Conservation (phyloP, 2,113 vertebrate species). For the Furnarius figulus region DNA sequence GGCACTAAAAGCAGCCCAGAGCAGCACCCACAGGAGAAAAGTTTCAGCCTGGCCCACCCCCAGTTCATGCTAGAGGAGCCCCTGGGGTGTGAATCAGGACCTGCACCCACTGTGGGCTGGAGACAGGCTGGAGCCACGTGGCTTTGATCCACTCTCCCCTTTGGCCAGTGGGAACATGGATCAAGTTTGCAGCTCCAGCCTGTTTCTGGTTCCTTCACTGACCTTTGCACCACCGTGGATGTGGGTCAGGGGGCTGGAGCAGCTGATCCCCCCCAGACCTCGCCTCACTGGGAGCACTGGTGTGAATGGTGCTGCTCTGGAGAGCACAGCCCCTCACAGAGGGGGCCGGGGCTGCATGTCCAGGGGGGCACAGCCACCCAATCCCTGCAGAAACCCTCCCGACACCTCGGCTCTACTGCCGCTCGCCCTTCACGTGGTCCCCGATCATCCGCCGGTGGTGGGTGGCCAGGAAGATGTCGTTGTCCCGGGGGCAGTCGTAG, state of each 20-base stretch:
- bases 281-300: not conserved
- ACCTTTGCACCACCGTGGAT: not conserved
- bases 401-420: not conserved
- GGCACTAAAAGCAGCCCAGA: not conserved
- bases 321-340: not conserved
- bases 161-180: not conserved
- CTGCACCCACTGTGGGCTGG: not conserved
- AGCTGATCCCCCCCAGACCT: not conserved
- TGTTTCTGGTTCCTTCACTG: not conserved
- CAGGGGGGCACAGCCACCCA: not conserved
- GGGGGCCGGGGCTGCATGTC: not conserved
- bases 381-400: not conserved
- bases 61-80: not conserved
- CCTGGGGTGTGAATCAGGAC: not conserved
- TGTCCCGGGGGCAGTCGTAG: conserved; percentile 74
- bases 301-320: not conserved
- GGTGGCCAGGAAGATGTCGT: conserved; percentile 77
- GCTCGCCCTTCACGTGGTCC: conserved; percentile 60
- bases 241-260: not conserved
- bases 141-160: not conserved
- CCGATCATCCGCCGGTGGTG: conserved; percentile 70
- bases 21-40: not conserved
- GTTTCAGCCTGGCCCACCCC: not conserved
- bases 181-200: not conserved
- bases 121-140: not conserved